Conservation (phyloP, 2,797 vertebrate genomes). For the Alauda arvensis region DNA sequence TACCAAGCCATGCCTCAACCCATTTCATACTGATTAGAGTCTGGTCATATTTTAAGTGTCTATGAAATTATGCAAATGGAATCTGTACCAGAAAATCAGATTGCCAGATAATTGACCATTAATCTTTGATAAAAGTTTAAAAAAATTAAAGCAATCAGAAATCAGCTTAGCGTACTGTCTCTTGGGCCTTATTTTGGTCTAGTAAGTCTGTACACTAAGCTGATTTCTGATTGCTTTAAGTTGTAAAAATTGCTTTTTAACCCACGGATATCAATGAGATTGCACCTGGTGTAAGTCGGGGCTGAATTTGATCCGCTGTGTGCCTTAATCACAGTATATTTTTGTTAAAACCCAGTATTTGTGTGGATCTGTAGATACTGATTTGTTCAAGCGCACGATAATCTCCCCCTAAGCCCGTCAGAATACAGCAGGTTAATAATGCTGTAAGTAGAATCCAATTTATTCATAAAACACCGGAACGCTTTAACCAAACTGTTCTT, state of each 20-base stretch:
- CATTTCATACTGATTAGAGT: conserved; percentile 57
- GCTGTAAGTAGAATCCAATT: conserved; percentile 63
- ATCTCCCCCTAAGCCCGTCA: conserved; percentile 62
- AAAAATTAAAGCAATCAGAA: conserved; percentile 60
- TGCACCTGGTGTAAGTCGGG: conserved; percentile 54
- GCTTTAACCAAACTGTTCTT: conserved; percentile 66
- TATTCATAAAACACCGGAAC: conserved; percentile 61
- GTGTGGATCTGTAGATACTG: conserved; percentile 53
- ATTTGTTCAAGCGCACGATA: conserved; percentile 53
- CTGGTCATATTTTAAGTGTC: conserved; percentile 59
- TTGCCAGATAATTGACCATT: conserved; percentile 65
- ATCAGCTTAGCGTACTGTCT: conserved; percentile 57
- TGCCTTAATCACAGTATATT: conserved; percentile 63
- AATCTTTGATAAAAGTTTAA: conserved; percentile 65
- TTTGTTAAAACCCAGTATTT: conserved; percentile 58
- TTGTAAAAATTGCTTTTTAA: conserved; percentile 64
- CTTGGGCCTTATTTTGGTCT: conserved; percentile 60
- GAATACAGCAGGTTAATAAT: conserved; percentile 64
- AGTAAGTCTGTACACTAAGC: conserved; percentile 57
- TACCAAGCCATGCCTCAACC: conserved; percentile 33
- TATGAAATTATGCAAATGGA: conserved; percentile 65
- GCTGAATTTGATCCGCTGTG: conserved; percentile 45
- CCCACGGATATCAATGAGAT: conserved; percentile 61
- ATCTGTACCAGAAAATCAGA: conserved; percentile 64
- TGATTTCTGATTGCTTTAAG: conserved; percentile 66